These are phyloP conservation scores for Melanophora roralis DNA, from an alignment of 2,888 invertebrate species.

Conservation along the genomic window DNA sequence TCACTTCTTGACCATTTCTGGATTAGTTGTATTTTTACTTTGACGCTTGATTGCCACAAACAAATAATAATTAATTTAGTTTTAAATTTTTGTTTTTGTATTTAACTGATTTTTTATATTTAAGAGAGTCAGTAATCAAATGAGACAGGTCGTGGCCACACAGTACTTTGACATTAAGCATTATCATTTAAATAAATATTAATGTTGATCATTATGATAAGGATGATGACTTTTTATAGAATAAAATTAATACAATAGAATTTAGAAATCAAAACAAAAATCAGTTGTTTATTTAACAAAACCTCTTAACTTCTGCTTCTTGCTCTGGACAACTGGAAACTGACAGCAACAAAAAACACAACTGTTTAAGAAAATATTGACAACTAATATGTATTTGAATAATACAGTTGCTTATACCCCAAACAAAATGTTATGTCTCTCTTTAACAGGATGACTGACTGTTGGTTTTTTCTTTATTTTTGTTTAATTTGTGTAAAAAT, in stretches of 20 bases:
- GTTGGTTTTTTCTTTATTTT: background rate
- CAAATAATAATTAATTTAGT: slow-evolving; percentile 15
- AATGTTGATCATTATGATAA: no score
- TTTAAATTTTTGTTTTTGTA: background rate
- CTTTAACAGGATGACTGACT: background rate
- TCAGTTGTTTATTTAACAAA: slow-evolving; percentile 54
- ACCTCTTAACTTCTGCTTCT: no score
- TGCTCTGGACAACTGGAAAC: no score
- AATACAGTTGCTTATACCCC: background rate
- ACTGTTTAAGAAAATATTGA: slow-evolving; percentile 4
- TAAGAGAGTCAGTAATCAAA: slow-evolving; percentile 2
- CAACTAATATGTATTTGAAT: slow-evolving; percentile 37
- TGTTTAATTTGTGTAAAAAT: slow-evolving; percentile 9
- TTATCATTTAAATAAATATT: slow-evolving; percentile 63
- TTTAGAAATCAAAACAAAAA: slow-evolving; percentile 52
- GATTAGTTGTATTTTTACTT: slow-evolving; percentile 77
- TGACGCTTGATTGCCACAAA: slow-evolving; percentile 69
- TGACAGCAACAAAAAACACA: background rate
- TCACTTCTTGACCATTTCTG: slow-evolving; percentile 75
- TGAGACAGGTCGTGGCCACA: slow-evolving; percentile 43
- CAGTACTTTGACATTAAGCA: slow-evolving; percentile 50
- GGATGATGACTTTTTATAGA: no score
- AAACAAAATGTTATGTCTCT: no score
- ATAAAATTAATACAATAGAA: slow-evolving; percentile 54
- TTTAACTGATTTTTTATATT: background rate